Base-by-base conservation (phyloP, 2,797 vertebrate species). In the Rhinogobio ventralis region DNA sequence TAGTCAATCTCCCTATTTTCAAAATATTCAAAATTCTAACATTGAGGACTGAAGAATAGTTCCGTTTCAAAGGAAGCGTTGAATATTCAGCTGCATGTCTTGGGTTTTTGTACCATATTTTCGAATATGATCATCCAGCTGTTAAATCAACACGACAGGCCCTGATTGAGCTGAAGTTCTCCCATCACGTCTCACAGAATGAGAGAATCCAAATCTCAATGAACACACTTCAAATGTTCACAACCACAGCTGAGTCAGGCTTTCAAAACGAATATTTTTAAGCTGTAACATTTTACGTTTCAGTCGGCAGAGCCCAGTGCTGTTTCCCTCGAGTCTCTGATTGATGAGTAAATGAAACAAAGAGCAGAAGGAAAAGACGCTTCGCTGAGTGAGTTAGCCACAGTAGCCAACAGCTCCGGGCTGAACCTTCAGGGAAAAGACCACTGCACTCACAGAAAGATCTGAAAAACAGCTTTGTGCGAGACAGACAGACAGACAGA, bases 321-420 rank as follows among this genome's bases (percentile, higher is more conserved):
- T 62, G 51, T 66, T 64, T 49, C 71, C 69, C 46, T 42, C 49
- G 46, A 80, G 60, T 55, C 78, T 55, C 62, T 75, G 84, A 80
- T 60, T 80, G 69, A 85, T 67, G 84, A 85, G 72, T 53, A 71
- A 71, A 51, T 71, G 28, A 84, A 84, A 78, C 83, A 84, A 84
- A 84, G 75, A 69, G 66, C 66, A 25, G 79, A 57, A 55, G 67
- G 51, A 73, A 81, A 62, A 82, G 80, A 51, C 15, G 30, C 64
- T 25, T 68, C 23, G 4, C 46, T 68, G 45, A 62, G 53, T 7
- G 51, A 69, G 79, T 69, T 68, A 51, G 30, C 79, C 79, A 69
- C 79, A 68, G 64, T 69, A 68, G 68, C 80, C 68, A 72, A 82
- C 68, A 45, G 53, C 80, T 20, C 79, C 8, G 23, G 64, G 42